Base-by-base conservation (phyloP, 1,140 invertebrate species). In the Dreissena rostriformis region DNA sequence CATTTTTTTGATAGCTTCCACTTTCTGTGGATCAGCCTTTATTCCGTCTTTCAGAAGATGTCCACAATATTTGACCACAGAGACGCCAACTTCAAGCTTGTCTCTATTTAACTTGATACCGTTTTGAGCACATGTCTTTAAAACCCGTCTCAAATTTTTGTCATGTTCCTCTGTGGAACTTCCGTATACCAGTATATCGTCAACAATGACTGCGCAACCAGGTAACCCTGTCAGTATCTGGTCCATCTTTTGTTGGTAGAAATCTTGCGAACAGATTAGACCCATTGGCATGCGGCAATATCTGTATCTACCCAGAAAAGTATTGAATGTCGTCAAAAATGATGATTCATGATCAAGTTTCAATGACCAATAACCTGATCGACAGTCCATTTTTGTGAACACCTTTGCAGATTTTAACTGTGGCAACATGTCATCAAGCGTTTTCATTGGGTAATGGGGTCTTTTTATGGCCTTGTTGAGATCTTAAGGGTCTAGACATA, bases 311-410 rank as follows among this genome's bases (percentile, higher is more conserved):
- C 87, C 91, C 82, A 89, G 90, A 19, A 87, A 90, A 49, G 91
- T 91, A n/a, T 87, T 87, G 57, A 93, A 92, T 0, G 86, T 88
- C 7, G 85, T 87, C 10, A 92, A 53, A 29, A 84, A 74, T 55
- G 87, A 87, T n/a, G 57, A 61, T 24, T 61, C 57, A n/a, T 61
- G 17, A n/a, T 19, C 12, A 19, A 2, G 22, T 24, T 61, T 24
- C 17, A 61, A n/a, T n/a, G 17, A n/a, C 66, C 66, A 68, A 26
- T 68, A 68, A 68, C 66, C 66, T 26, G 66, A 68, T 68, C 26
- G 19, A 28, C 15, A n/a, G 26, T 68, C 29, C 22, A 68, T 17
- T 28, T 22, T 28, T 6, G 66, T 22, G n/a, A 68, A 68, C 15
- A 22, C 19, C 15, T 28, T n/a, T 22, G 66, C n/a, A 68, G 1